Evolutionary conservation across 2,888 invertebrate species (phyloP), one percentile per base, ranked within the genome.

Genomic region (Sicus ferrugineus): DNA sequence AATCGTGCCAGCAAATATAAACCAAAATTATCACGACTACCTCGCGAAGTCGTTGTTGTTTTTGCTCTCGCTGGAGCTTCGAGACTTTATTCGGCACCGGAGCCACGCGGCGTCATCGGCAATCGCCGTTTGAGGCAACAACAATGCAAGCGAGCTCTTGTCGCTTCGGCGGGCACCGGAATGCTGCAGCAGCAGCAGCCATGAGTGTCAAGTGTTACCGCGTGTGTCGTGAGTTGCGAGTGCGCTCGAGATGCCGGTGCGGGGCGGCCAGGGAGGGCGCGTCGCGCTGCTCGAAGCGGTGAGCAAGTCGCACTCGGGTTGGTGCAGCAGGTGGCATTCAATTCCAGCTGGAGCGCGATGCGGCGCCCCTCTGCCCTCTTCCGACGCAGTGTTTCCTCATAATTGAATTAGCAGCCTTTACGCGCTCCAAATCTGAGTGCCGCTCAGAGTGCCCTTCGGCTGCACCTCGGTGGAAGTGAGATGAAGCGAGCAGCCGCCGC

Each of bases 1-100:
- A 80, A 74, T 81, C 81, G 81, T 81, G 82, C 80, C 74, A 71
- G 70, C 76, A 74, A 81, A 82, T 81, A 78, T 82, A 76, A 79
- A 77, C 82, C 82, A 81, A 78, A 77, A 79, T 75, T 77, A 77
- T 80, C 81, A 81, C 81, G 81, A 82, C 73, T 79, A 74, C 70
- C 71, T 59, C 23, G 23, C 6, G 16, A 28, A 34, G 50, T 46
- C 46, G 56, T 42, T 56, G 62, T 54, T 38, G 69, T 2, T 50
- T 14, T 7, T 19, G 21, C 21, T 2, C 52, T 19, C 16, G 14
- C 34, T n/a, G n/a, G n/a, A n/a, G n/a, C n/a, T 46, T 21, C 16
- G 7, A 56, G 14, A 7, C 16, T 26, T 56, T 26, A 30, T 56
- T 30, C 56, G 30, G 19, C n/a, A 56, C 30, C 14, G 34, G 34